Evolutionary conservation across 2,888 invertebrate genomes (phyloP).

Genomic region (Drosophila imparisetae): DNA sequence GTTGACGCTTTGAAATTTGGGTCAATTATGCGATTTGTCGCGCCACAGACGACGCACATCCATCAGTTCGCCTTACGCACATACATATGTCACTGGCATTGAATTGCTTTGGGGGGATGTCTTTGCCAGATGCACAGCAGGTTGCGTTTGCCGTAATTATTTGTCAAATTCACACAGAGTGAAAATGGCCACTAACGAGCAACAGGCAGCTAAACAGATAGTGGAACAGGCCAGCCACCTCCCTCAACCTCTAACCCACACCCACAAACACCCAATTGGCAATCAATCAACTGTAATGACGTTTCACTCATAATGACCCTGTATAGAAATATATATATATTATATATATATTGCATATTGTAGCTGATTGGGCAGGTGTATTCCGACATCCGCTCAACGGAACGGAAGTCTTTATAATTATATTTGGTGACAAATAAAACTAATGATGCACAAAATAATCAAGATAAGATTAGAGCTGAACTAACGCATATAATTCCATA

Average conservation of each 20-base stretch:
- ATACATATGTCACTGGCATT: constrained; percentile 68
- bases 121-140: constrained; percentile 65
- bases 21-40: constrained; percentile 82
- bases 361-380: constrained; percentile 45
- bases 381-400: constrained; percentile 53
- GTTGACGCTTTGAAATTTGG: constrained; percentile 68
- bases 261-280: constrained; percentile 52
- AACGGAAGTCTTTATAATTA: constrained; percentile 68
- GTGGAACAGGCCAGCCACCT: constrained; percentile 33
- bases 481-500: background rate
- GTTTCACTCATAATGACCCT: constrained; percentile 46
- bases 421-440: constrained; percentile 47
- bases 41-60: constrained; percentile 64
- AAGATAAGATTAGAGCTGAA: constrained; percentile 58
- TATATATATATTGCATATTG: constrained; percentile 37
- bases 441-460: constrained; percentile 18
- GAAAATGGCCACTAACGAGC: constrained; percentile 64
- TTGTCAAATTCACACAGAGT: constrained; percentile 76
- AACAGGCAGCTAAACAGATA: constrained; percentile 46
- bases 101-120: constrained; percentile 59
- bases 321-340: constrained; percentile 40
- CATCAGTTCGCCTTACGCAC: constrained; percentile 60
- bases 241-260: background rate
- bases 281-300: constrained; percentile 78
- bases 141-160: constrained; percentile 73